phyloP scores from a whole-genome alignment of 1,140 invertebrate genomes.

The Drosophila subpulchrella region DNA sequence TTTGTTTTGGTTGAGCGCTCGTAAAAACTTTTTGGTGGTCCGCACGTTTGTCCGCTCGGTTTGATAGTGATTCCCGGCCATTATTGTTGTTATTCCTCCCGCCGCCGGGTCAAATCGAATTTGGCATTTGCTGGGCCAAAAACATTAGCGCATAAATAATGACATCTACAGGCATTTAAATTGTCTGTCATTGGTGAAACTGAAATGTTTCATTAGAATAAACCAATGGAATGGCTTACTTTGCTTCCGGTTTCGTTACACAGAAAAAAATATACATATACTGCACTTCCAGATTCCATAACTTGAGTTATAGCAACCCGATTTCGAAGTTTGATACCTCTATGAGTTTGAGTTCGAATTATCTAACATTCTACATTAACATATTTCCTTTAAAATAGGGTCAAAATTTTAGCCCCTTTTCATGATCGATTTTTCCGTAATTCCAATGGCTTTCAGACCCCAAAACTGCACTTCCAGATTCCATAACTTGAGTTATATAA shows the following conservation, averaged over 20 bases:
- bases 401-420: no score
- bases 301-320: no score
- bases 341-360: no score
- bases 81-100: constrained; percentile 36
- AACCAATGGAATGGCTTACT: constrained; percentile 29
- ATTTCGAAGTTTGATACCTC: no score
- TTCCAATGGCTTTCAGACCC: no score
- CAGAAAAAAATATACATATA: not conserved
- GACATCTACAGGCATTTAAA: constrained; percentile 47
- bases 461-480: no score
- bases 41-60: constrained; percentile 66
- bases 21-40: constrained; percentile 74
- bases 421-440: no score
- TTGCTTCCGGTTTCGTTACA: not conserved
- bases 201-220: constrained; percentile 24
- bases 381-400: not conserved
- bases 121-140: constrained; percentile 60
- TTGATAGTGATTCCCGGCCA: constrained; percentile 42
- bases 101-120: constrained; percentile 51
- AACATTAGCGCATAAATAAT: constrained; percentile 72
- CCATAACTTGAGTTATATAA: no score
- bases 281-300: no score
- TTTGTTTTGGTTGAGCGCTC: constrained; percentile 59
- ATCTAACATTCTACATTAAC: no score
- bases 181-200: constrained; percentile 36